phyloP scores from a whole-genome alignment of 2,113 vertebrate genomes.

The Sinocyclocheilus rhinocerous region DNA sequence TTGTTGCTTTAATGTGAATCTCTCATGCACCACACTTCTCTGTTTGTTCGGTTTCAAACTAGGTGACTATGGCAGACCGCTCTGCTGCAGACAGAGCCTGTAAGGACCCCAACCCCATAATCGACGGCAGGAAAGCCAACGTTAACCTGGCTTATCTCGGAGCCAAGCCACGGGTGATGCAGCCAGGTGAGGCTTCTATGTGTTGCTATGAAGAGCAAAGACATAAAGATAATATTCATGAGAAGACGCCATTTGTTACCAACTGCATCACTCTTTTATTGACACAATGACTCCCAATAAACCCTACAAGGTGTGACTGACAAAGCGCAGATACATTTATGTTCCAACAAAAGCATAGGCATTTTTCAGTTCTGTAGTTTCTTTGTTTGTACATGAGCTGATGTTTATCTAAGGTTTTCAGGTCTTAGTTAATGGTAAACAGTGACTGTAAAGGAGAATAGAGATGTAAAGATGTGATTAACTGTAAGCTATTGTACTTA shows the following conservation, averaged over 20 bases:
- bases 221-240: not conserved
- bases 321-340: not conserved
- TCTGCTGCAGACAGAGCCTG: slow-evolving; percentile 94
- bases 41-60: not conserved
- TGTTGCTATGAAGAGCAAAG: not conserved
- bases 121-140: slow-evolving; percentile 98
- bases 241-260: not conserved
- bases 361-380: not conserved
- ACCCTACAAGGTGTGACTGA: not conserved
- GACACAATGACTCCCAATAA: not conserved
- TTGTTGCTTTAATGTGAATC: not conserved
- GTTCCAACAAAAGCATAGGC: not conserved
- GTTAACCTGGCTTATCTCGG: slow-evolving; percentile 98
- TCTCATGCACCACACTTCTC: not conserved
- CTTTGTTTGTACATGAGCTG: not conserved
- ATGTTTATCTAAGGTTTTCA: not conserved
- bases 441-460: not conserved
- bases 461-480: not conserved
- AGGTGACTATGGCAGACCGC: slow-evolving; percentile 98
- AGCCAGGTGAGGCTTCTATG: slow-evolving; percentile 84
- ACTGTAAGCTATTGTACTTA: not conserved
- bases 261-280: not conserved
- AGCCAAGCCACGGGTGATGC: slow-evolving; percentile 97
- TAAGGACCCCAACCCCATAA: slow-evolving; percentile 99
- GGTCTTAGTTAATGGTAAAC: not conserved